phyloP scores from a whole-genome alignment of 2,888 invertebrate genomes.

The Herminia tarsipennalis region DNA sequence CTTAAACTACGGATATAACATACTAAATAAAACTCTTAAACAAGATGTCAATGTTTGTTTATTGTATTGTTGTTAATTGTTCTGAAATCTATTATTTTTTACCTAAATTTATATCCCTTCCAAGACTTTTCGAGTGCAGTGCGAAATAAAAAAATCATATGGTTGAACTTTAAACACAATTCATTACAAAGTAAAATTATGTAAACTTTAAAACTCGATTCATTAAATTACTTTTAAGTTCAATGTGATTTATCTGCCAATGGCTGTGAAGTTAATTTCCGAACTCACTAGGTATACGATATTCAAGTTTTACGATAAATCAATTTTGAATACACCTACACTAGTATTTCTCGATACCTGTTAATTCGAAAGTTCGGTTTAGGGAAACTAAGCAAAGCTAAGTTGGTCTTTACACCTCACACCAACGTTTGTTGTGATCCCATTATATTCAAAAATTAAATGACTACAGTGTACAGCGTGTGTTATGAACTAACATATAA shows the following conservation, averaged over 20 bases:
- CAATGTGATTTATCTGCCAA: slow-evolving; percentile 5
- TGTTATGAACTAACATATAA: no score
- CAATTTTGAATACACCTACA: slow-evolving; percentile 54
- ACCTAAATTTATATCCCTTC: no score
- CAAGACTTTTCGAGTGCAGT: no score
- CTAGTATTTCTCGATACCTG: slow-evolving; percentile 51
- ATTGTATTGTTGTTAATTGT: no score
- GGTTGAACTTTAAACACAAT: not conserved
- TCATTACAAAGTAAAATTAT: not conserved
- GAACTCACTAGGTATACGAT: slow-evolving; percentile 21
- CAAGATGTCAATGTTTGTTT: no score
- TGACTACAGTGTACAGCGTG: no score
- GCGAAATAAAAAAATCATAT: not conserved
- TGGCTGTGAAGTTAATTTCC: slow-evolving; percentile 38
- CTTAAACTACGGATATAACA: no score
- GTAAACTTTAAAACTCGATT: not conserved
- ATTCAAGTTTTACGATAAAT: slow-evolving; percentile 57
- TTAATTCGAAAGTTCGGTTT: slow-evolving; percentile 46
- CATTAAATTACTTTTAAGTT: slow-evolving; percentile 3
- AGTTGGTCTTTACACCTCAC: slow-evolving; percentile 23
- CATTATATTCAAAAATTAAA: no score
- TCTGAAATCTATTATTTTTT: no score
- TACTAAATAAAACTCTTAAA: no score
- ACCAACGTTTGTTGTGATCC: slow-evolving; percentile 13
- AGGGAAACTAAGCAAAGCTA: slow-evolving; percentile 33